These are phyloP conservation scores for Xestia sexstrigata DNA, from an alignment of 2,888 invertebrate species.

Conservation along the genomic window DNA sequence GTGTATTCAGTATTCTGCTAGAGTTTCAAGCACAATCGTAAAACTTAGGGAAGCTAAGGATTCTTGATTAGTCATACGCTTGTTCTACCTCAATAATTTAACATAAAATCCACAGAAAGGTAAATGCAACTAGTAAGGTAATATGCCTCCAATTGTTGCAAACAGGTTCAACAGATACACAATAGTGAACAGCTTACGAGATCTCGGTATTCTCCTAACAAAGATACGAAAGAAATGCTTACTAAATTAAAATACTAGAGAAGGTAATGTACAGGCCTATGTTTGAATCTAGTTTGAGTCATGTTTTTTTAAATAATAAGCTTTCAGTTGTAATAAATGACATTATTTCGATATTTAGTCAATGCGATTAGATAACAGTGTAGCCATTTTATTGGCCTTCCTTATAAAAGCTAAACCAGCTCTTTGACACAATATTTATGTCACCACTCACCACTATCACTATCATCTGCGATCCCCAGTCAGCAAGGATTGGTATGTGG, in stretches of 20 bases:
- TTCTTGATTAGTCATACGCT: not conserved
- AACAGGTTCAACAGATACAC: constrained; percentile 56
- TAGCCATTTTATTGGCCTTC: no score
- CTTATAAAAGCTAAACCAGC: no score
- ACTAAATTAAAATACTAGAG: not conserved
- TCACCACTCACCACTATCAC: no score
- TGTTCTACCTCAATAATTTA: not conserved
- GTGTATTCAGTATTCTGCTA: no score
- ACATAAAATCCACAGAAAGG: constrained; percentile 25
- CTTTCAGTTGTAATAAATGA: no score
- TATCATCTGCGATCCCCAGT: not conserved
- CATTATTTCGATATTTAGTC: no score
- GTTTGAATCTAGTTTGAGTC: no score
- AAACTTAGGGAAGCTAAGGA: not conserved
- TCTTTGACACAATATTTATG: no score
- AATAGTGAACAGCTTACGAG: constrained; percentile 67
- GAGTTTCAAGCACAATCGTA: not conserved
- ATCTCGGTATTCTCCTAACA: constrained; percentile 19
- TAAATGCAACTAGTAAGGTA: constrained; percentile 48
- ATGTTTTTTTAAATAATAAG: no score
- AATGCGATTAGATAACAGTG: no score
- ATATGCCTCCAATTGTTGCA: constrained; percentile 55
- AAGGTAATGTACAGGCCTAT: not conserved
- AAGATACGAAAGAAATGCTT: not conserved
- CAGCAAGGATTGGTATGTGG: not conserved